phyloP scores from a whole-genome alignment of 2,797 vertebrate species.

The Cuniculus paca region DNA sequence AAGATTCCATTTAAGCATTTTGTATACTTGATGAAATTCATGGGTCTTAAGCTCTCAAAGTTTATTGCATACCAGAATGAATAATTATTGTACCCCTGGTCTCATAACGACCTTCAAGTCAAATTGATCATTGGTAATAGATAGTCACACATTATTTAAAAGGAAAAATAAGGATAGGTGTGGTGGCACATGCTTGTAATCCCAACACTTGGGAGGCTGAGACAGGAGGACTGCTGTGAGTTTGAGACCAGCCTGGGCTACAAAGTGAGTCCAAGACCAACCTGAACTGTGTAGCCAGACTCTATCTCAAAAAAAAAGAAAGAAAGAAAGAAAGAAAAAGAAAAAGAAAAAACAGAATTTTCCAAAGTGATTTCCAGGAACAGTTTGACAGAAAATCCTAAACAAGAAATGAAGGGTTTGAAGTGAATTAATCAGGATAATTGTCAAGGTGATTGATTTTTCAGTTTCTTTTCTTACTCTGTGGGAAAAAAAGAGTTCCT shows the following conservation, averaged over 20 bases:
- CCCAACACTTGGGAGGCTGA: no score
- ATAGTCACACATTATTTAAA: not conserved
- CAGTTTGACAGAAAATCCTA: not conserved
- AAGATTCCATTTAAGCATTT: slow-evolving; percentile 25
- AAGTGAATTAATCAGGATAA: slow-evolving; percentile 18
- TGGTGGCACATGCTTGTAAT: no score
- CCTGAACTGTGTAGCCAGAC: no score
- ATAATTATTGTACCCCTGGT: not conserved
- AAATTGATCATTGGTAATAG: not conserved
- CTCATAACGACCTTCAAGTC: not conserved
- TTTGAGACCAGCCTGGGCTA: no score
- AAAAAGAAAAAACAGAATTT: no score
- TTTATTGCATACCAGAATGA: not conserved
- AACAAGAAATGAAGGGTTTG: not conserved
- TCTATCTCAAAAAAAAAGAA: not conserved
- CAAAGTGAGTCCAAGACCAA: no score
- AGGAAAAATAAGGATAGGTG: not conserved
- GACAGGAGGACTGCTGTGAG: no score
- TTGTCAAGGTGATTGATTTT: not conserved
- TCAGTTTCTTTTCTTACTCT: slow-evolving; percentile 22
- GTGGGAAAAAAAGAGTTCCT: not conserved
- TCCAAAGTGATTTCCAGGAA: not conserved
- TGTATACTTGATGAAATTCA: not conserved
- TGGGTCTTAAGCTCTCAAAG: not conserved
- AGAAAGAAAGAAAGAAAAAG: not conserved